phyloP scores from a whole-genome alignment of 2,797 vertebrate genomes.

The Anguilla marmorata region DNA sequence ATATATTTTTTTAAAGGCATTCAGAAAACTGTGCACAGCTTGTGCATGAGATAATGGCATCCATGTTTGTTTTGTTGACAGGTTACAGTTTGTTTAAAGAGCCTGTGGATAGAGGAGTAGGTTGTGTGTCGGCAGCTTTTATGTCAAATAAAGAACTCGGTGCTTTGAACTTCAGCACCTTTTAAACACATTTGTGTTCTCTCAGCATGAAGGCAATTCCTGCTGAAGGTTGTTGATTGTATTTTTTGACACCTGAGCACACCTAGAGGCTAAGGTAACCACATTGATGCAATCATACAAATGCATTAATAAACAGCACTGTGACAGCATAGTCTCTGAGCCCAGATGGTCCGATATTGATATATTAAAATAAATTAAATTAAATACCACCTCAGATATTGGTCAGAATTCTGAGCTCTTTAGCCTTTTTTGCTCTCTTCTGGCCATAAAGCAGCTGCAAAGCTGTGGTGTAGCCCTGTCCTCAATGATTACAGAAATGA shows the following conservation, averaged over 20 bases:
- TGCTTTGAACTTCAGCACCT: not conserved
- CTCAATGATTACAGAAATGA: not conserved
- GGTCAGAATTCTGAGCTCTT: not conserved
- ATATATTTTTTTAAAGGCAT: not conserved
- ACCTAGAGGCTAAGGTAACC: not conserved
- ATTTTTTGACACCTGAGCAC: not conserved
- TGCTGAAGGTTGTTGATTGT: not conserved
- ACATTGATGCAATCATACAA: no score
- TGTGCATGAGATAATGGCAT: not conserved
- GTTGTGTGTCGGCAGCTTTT: not conserved
- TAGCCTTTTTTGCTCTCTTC: not conserved
- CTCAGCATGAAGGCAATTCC: not conserved
- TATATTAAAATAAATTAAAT: no score
- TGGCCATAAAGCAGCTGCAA: not conserved
- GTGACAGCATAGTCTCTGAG: no score
- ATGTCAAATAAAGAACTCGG: not conserved
- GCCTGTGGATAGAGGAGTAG: not conserved
- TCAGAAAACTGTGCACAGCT: not conserved
- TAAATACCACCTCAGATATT: no score
- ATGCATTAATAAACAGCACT: no score
- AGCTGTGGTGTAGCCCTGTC: not conserved
- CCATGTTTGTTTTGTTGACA: not conserved
- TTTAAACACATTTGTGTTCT: not conserved
- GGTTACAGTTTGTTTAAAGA: not conserved
- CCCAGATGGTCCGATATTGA: no score